Evolutionary conservation across 2,888 invertebrate species (phyloP), one percentile per base, ranked within the genome.

Genomic region (Hipparchia sbordonii): DNA sequence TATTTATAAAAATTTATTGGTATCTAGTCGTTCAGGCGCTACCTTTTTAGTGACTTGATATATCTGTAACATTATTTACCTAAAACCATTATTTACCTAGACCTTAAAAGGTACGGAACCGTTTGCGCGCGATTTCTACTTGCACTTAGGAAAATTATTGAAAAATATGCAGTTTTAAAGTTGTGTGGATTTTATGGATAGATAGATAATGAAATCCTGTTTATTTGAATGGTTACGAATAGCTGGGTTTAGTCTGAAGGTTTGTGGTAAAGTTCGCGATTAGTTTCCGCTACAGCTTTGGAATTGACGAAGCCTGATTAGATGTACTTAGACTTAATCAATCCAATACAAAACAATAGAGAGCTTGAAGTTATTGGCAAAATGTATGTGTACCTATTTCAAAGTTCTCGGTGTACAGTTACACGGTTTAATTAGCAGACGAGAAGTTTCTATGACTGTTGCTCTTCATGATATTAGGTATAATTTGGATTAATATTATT

Each of bases 181-280:
- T 63, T 63, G 13, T 23, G 23, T 46, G 0, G 23, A 46, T 60
- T 5, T 3, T 46, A 39, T 39, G 1, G 39, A 39, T 62, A 0
- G 46, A 1, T 54, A 5, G 6, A 54, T 39, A 57, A 10, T 56
- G 67, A 4, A 56, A 62, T 62, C n/a, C 39, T 68, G 51, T 63
- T 72, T 65, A 59, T 69, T 69, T 52, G 39, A 57, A 57, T 63
- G 23, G 39, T 65, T 52, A 39, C 46, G 13, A 10, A 60, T 13
- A 56, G 9, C 67, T 56, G n/a, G 33, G 7, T 48, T 63, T n/a
- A 8, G 39, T 46, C 39, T 71, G 59, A 48, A 48, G 65, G 60
- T 54, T 74, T 68, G 68, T 65, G 60, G 68, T 63, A 59, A 74
- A 72, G 72, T 75, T 71, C 7, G 66, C 66, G 62, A 73, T 60